Conservation (phyloP, 2,888 invertebrate genomes). For the Ischnura elegans region DNA sequence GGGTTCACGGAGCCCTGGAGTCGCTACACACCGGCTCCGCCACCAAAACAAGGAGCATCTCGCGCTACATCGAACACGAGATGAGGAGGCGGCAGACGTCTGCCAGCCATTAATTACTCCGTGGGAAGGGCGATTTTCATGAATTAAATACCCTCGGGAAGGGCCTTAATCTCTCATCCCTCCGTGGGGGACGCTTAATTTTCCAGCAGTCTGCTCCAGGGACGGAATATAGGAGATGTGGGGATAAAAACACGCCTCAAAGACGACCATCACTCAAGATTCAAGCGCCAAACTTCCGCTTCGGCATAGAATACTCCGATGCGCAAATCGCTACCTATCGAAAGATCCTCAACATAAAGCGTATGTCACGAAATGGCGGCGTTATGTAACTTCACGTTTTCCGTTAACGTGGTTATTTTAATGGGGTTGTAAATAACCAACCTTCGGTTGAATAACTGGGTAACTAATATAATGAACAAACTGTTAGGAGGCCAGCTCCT, state of each 20-base stretch:
- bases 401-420: too few relatives aligned
- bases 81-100: background rate
- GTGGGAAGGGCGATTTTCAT: background rate
- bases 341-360: too few relatives aligned
- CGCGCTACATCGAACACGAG: background rate
- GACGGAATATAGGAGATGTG: background rate
- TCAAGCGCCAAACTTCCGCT: background rate
- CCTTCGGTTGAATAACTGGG: too few relatives aligned
- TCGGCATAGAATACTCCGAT: background rate
- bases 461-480: too few relatives aligned
- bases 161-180: background rate
- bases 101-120: background rate
- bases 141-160: constrained; percentile 5
- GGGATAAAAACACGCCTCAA: background rate
- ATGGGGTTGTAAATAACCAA: too few relatives aligned
- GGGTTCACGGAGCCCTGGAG: background rate
- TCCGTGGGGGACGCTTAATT: background rate
- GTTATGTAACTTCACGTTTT: too few relatives aligned
- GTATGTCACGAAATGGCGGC: too few relatives aligned
- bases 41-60: background rate
- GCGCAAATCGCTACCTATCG: too few relatives aligned
- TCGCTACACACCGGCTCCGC: background rate
- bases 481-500: too few relatives aligned
- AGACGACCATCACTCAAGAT: background rate
- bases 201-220: background rate